Base-by-base conservation (phyloP, 2,888 invertebrate species). In the Hypomecis punctinalis region DNA sequence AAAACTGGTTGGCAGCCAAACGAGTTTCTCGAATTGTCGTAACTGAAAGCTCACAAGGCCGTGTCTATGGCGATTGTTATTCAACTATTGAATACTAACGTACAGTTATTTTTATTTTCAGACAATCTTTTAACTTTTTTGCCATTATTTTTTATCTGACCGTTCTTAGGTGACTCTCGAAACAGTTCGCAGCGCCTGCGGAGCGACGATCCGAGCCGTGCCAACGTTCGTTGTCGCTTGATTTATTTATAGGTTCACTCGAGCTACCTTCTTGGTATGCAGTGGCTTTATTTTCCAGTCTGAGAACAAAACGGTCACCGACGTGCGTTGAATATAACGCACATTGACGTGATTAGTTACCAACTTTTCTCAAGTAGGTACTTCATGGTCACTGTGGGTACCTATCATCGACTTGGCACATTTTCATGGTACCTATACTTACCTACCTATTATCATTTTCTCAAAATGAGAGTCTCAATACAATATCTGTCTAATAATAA, bases 201-300 rank as follows among this genome's bases (percentile, higher is more conserved):
- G n/a, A 23, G 37, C 7, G 13, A 10, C 0, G 42, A 11, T 11
- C 40, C 49, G 23, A 11, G 37, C 8, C 39, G 42, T 10, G 45
- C 33, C 49, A 51, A 39, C 39, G 59, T 60, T 52, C 54, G 40
- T 54, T 61, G 63, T 61, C 63, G 53, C 63, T 65, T 58, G 69
- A 72, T 72, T 76, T 79, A 76, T 75, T 71, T 77, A 74, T 78
- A 77, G 63, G 59, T 57, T 49, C 48, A 39, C 53, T 64, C 46
- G 69, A 63, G 58, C 77, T 79, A 71, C 74, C 77, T 79, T 70
- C 73, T 88, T 83, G 79, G 79, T 85, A 88, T 86, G 82, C 84
- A 74, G 69, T 76, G 79, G 81, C 83, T 86, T 84, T 80, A 83
- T 86, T 86, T 85, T 85, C 84, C 73, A 85, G 83, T 82, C 79